phyloP scores from a whole-genome alignment of 2,797 vertebrate genomes.

The Macrochelys suwanniensis region DNA sequence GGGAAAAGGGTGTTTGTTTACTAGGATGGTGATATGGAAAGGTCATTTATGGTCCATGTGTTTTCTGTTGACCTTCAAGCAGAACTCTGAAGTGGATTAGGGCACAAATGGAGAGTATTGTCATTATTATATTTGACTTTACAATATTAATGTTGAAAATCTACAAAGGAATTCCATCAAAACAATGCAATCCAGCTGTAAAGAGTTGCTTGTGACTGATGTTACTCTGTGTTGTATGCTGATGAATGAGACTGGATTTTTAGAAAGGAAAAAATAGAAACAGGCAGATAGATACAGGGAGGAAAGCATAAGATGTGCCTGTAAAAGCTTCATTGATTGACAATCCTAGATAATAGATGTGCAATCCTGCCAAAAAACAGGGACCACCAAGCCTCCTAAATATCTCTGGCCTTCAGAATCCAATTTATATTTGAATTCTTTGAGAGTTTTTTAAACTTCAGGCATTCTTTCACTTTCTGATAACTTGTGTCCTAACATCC shows the following conservation, averaged over 20 bases:
- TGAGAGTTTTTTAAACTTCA: not conserved
- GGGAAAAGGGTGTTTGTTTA: constrained; percentile 13
- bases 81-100: constrained; percentile 7
- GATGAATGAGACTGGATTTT: not conserved
- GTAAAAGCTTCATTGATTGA: not conserved
- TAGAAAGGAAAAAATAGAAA: not conserved
- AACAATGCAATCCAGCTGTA: not conserved
- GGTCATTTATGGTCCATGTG: not conserved
- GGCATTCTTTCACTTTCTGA: constrained; percentile 8
- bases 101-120: not conserved
- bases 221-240: not conserved
- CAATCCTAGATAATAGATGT: not conserved
- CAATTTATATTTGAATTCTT: not conserved
- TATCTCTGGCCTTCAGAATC: not conserved
- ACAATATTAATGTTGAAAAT: not conserved
- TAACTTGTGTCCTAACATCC: not conserved
- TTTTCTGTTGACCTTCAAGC: constrained; percentile 31
- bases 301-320: not conserved
- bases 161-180: not conserved
- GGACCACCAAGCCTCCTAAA: not conserved
- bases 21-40: not conserved
- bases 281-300: not conserved
- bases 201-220: not conserved
- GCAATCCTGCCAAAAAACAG: not conserved
- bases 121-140: constrained; percentile 35